Percentiles rank a stretch among this genome's conserved stretches.
Evolutionary conservation across 2,888 invertebrate genomes (phyloP).

Genomic region (Callimorpha dominula): DNA sequence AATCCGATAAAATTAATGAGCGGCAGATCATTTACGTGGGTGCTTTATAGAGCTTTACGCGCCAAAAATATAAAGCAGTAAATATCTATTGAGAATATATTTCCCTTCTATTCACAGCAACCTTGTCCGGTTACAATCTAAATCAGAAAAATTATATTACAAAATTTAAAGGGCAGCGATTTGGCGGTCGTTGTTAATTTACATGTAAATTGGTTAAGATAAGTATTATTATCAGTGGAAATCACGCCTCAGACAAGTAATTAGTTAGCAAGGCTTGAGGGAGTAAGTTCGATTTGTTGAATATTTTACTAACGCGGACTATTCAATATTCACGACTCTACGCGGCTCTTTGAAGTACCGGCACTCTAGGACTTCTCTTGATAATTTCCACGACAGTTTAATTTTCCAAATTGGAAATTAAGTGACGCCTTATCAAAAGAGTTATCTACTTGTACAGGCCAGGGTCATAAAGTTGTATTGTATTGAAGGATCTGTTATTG

Average conservation of each 20-base stretch:
- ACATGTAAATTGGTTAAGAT: constrained; percentile 53
- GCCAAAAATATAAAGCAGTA: background rate
- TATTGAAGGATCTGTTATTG: no score
- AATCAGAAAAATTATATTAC: constrained; percentile 48
- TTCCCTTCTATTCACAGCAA: constrained; percentile 35
- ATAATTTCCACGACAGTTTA: constrained; percentile 76
- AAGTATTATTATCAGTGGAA: constrained; percentile 61
- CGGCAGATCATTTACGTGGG: constrained; percentile 32
- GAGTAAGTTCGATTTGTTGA: constrained; percentile 69
- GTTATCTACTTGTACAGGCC: background rate
- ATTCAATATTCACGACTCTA: constrained; percentile 77
- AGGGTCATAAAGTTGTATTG: no score
- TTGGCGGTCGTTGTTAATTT: constrained; percentile 51
- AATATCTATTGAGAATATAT: background rate
- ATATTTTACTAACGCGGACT: constrained; percentile 76
- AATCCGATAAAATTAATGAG: constrained; percentile 56
- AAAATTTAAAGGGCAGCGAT: constrained; percentile 35
- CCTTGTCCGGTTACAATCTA: constrained; percentile 40
- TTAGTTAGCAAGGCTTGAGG: constrained; percentile 60
- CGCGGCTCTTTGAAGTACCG: constrained; percentile 66
- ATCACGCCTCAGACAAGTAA: constrained; percentile 64
- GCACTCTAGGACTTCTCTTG: constrained; percentile 58
- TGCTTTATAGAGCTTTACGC: constrained; percentile 18
- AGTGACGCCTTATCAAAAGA: constrained; percentile 47
- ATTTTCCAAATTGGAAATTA: constrained; percentile 68